Percentiles rank a stretch among this genome's conserved stretches.
Evolutionary conservation across 2,888 invertebrate species (phyloP).

Genomic region (Drosophila acutilabella): DNA sequence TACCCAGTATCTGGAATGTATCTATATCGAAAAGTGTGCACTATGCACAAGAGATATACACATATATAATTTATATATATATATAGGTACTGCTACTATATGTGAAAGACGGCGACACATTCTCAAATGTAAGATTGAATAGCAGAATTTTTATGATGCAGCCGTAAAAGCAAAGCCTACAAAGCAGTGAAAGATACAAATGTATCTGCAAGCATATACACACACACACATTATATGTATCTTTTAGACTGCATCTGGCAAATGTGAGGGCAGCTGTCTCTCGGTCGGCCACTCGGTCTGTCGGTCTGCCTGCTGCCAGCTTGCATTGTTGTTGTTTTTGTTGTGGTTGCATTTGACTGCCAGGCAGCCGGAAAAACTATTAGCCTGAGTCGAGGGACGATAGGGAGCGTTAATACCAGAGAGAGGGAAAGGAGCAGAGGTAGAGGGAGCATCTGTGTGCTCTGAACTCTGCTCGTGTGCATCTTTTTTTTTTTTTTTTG

Average conservation of each 20-base stretch:
- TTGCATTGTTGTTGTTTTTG: constrained; percentile 30
- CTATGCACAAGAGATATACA: neutral
- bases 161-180: constrained; percentile 48
- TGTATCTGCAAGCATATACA: constrained; percentile 58
- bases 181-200: constrained; percentile 23
- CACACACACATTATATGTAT: constrained; percentile 26
- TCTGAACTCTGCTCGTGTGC: constrained; percentile 16
- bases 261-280: constrained; percentile 73
- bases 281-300: constrained; percentile 17
- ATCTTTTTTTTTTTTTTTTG: constrained; percentile 19
- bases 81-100: constrained; percentile 6
- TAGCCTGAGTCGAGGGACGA: constrained; percentile 16
- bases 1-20: constrained; percentile 12
- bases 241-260: constrained; percentile 64
- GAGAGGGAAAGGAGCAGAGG: neutral
- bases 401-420: neutral
- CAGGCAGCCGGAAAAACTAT: constrained; percentile 58
- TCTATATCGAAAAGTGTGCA: constrained; percentile 12
- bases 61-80: constrained; percentile 10
- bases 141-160: constrained; percentile 56
- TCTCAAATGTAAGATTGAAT: constrained; percentile 50
- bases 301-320: constrained; percentile 18
- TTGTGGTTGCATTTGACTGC: constrained; percentile 54
- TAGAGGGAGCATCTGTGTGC: constrained; percentile 1
- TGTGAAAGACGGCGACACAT: constrained; percentile 28